A percentile compares a stretch with the other conserved stretches of the same genome.
phyloP scores from a whole-genome alignment of 1,140 invertebrate species.

The Rhizoglyphus robini region DNA sequence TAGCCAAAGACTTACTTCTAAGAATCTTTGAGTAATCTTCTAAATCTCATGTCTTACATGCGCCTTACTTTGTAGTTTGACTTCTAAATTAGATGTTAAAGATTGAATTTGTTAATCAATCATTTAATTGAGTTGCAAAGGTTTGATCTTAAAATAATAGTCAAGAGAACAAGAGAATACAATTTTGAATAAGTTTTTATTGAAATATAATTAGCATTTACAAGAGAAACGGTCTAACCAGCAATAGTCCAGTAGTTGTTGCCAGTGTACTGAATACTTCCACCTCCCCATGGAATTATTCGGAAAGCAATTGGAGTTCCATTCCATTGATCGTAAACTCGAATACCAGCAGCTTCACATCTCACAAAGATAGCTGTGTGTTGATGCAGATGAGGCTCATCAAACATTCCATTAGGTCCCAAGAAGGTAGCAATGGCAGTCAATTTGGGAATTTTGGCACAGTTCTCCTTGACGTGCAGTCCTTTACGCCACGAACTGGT shows the following conservation, averaged over 20 bases:
- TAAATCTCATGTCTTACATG: no score
- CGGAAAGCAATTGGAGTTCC: slow-evolving; percentile 8
- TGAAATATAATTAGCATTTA: no score
- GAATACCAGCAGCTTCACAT: neutral
- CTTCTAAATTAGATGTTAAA: no score
- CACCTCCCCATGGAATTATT: slow-evolving; percentile 7
- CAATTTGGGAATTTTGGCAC: slow-evolving; percentile 6
- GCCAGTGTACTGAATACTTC: neutral
- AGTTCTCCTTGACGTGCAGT: slow-evolving; percentile 15
- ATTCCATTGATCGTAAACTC: slow-evolving; percentile 17
- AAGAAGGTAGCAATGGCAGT: slow-evolving; percentile 18
- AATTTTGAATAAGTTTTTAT: no score
- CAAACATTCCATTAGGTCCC: slow-evolving; percentile 9
- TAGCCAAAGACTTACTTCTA: no score
- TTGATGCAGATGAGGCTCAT: slow-evolving; percentile 18
- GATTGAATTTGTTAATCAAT: no score
- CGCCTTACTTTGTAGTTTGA: no score
- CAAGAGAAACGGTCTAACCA: no score
- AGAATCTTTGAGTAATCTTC: no score
- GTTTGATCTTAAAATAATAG: no score
- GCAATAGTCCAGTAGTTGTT: slow-evolving; percentile 17
- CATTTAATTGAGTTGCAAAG: no score
- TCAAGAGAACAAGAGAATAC: no score
- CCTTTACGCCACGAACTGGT: slow-evolving; percentile 15
- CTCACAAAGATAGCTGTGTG: slow-evolving; percentile 19